A percentile compares a stretch with the other conserved stretches of the same genome.
Evolutionary conservation across 2,113 vertebrate species (phyloP).

Genomic region (Grus americana): DNA sequence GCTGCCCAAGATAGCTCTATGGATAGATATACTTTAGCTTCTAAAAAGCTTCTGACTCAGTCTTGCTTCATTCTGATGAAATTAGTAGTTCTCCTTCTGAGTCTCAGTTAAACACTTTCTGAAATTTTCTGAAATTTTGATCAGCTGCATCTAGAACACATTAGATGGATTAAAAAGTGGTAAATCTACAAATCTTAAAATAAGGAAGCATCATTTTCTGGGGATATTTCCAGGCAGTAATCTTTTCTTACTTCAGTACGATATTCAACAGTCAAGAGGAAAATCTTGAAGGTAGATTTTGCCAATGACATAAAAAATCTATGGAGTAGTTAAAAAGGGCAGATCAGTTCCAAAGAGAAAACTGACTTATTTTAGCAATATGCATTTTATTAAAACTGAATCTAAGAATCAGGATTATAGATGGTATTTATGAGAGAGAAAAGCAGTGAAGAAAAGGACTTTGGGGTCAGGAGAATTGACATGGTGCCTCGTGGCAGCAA

Average conservation of each 20-base stretch:
- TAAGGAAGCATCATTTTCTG: neutral
- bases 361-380: neutral
- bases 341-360: neutral
- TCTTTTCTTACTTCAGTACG: neutral
- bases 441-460: neutral
- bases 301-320: neutral
- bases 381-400: neutral
- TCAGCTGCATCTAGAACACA: neutral
- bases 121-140: neutral
- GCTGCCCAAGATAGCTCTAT: neutral
- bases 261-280: neutral
- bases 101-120: neutral
- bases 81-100: neutral
- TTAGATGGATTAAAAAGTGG: neutral
- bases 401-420: neutral
- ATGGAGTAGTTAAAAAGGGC: neutral
- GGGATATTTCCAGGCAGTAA: neutral
- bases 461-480: neutral
- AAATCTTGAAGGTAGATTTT: neutral
- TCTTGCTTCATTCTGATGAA: neutral
- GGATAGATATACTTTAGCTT: neutral
- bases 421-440: neutral
- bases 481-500: neutral
- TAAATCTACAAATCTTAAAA: neutral
- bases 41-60: neutral